A percentile compares a stretch with the other conserved stretches of the same genome.
Conservation (phyloP, 2,797 vertebrate genomes). For the Choloepus didactylus region DNA sequence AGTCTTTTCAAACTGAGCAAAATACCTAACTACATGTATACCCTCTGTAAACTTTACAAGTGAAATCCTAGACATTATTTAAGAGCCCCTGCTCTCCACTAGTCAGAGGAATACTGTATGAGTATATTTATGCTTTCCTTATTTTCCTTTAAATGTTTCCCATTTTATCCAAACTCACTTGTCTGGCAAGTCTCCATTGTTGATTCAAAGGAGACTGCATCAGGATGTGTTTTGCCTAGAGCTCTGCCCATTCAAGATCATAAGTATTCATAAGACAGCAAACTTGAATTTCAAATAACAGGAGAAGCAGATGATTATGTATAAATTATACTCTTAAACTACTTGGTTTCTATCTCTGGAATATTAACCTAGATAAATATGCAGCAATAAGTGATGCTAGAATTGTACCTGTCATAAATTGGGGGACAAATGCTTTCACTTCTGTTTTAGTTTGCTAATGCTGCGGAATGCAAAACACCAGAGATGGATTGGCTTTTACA, state of each 20-base stretch:
- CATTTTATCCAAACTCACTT: constrained; percentile 62
- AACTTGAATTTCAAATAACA: constrained; percentile 83
- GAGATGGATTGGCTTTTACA: too few relatives aligned
- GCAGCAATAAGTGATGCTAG: constrained; percentile 71
- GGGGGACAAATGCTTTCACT: constrained; percentile 67
- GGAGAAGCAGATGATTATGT: constrained; percentile 39
- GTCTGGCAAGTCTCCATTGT: constrained; percentile 64
- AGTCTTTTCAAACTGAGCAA: not conserved
- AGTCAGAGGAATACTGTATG: not conserved
- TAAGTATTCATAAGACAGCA: constrained; percentile 74
- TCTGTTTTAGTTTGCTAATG: too few relatives aligned
- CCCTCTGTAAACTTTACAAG: not conserved
- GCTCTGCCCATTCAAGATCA: constrained; percentile 79
- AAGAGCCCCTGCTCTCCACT: not conserved
- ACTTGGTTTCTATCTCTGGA: constrained; percentile 75
- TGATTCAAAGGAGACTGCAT: constrained; percentile 62
- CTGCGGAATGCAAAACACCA: too few relatives aligned
- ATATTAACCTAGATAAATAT: constrained; percentile 84
- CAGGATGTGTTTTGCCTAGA: constrained; percentile 70
- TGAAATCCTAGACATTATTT: not conserved
- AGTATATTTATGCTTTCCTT: not conserved
- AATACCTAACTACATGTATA: not conserved
- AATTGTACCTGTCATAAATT: constrained; percentile 78
- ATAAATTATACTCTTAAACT: constrained; percentile 80
- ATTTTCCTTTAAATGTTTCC: constrained; percentile 28